phyloP scores from a whole-genome alignment of 2,888 invertebrate genomes.

The Drosophila falleni region DNA sequence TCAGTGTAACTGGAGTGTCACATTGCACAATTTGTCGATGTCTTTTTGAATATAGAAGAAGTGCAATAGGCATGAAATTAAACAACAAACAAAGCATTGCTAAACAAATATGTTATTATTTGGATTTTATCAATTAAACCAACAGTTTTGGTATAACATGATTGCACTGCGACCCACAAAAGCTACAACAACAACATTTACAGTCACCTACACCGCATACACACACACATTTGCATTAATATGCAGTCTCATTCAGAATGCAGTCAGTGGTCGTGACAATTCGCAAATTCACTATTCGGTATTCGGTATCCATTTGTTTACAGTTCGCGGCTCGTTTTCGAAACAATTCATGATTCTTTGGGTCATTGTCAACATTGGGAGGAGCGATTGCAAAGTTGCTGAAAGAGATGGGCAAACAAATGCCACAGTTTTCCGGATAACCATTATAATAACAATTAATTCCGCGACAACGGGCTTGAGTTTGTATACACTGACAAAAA shows the following conservation, averaged over 20 bases:
- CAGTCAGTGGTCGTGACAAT: slow-evolving; percentile 22
- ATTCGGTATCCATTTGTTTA: slow-evolving; percentile 55
- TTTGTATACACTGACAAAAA: not conserved
- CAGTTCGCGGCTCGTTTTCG: slow-evolving; percentile 68
- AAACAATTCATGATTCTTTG: slow-evolving; percentile 48
- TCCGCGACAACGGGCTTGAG: slow-evolving; percentile 7
- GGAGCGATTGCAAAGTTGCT: slow-evolving; percentile 16
- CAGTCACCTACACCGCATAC: not conserved
- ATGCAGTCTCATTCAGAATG: slow-evolving; percentile 6
- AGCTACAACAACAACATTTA: slow-evolving; percentile 7
- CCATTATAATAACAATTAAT: slow-evolving; percentile 69
- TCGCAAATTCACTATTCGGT: slow-evolving; percentile 33
- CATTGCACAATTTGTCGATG: not conserved
- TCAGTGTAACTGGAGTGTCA: not conserved
- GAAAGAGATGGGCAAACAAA: slow-evolving; percentile 40
- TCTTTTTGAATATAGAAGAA: not conserved
- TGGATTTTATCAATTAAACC: slow-evolving; percentile 18
- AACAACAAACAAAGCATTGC: slow-evolving; percentile 9
- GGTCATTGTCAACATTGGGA: slow-evolving; percentile 64
- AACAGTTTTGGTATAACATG: slow-evolving; percentile 13
- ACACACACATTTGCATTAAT: slow-evolving; percentile 1
- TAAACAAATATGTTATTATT: slow-evolving; percentile 22
- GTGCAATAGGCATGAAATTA: not conserved
- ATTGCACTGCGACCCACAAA: slow-evolving; percentile 7
- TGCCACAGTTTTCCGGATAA: slow-evolving; percentile 61